Conservation (phyloP, 2,888 invertebrate species). For the Caenorhabditis becei region DNA sequence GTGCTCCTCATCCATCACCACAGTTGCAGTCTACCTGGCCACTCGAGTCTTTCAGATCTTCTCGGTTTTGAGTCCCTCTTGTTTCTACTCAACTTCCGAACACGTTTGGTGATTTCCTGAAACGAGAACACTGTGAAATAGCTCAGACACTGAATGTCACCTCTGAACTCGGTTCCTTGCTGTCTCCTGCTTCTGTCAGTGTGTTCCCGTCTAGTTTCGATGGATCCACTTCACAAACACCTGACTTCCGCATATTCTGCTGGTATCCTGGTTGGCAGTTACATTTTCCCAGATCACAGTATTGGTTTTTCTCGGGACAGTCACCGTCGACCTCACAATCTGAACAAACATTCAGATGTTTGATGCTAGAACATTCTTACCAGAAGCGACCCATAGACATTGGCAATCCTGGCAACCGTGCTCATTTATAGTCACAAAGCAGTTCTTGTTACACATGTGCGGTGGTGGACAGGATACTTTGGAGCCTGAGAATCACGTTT, state of each 20-base stretch:
- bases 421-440: slow-evolving; percentile 76
- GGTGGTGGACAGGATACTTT: slow-evolving; percentile 67
- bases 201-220: background rate
- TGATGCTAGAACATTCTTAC: background rate
- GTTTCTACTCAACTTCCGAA: slow-evolving; percentile 9
- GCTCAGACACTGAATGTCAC: background rate
- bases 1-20: slow-evolving; percentile 37
- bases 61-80: slow-evolving; percentile 66
- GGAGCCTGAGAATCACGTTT: background rate
- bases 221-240: slow-evolving; percentile 54
- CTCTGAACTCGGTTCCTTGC: background rate
- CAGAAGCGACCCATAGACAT: slow-evolving; percentile 72
- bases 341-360: slow-evolving; percentile 47
- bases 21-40: slow-evolving; percentile 74
- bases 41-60: slow-evolving; percentile 75
- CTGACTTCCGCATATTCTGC: slow-evolving; percentile 70
- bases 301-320: slow-evolving; percentile 72
- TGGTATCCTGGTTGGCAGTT: slow-evolving; percentile 74
- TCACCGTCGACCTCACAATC: slow-evolving; percentile 74
- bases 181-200: background rate
- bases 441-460: slow-evolving; percentile 74
- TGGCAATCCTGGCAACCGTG: slow-evolving; percentile 79
- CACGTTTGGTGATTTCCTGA: slow-evolving; percentile 24
- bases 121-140: background rate
- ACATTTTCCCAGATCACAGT: slow-evolving; percentile 79